A percentile compares a stretch with the other conserved stretches of the same genome.
Conservation (phyloP, 2,797 vertebrate genomes). For the Myotis planiceps region DNA sequence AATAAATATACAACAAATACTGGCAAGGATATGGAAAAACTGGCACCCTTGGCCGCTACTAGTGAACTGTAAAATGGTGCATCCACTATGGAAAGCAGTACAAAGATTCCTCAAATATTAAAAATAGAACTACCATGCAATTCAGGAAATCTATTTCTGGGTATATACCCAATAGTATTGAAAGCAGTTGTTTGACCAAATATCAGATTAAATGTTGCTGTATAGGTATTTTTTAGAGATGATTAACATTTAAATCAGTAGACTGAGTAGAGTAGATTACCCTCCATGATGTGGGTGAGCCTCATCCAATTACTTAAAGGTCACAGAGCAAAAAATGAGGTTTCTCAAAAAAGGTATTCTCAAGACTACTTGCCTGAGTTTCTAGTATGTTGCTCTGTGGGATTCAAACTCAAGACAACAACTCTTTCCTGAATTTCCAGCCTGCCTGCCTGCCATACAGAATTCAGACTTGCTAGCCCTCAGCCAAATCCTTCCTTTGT, state of each 20-base stretch:
- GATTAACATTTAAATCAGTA: conserved; percentile 4
- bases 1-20: background rate
- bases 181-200: background rate
- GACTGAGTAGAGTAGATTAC: background rate
- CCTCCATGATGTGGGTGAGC: background rate
- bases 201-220: background rate
- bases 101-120: background rate
- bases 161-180: background rate
- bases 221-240: background rate
- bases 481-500: too few relatives aligned
- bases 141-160: background rate
- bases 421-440: background rate
- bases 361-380: background rate
- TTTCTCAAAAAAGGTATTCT: background rate
- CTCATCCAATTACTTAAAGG: background rate
- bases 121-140: background rate
- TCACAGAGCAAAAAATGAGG: background rate
- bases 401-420: background rate
- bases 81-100: background rate
- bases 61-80: background rate
- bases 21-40: background rate
- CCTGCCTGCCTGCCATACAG: background rate
- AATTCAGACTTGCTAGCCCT: background rate
- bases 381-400: background rate
- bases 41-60: background rate